phyloP scores from a whole-genome alignment of 2,113 vertebrate species.

The Aix galericulata region DNA sequence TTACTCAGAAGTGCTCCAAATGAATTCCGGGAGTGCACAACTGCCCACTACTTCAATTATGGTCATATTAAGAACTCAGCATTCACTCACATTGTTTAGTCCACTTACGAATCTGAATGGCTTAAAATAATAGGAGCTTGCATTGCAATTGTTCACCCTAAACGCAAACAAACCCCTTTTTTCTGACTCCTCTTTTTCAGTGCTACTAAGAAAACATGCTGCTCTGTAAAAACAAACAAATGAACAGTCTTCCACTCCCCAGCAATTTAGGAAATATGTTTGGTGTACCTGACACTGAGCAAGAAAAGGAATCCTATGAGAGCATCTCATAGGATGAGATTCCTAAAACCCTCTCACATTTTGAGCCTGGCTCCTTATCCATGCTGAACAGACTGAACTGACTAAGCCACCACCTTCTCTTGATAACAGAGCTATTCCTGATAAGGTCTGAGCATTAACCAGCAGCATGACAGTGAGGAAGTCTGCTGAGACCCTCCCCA shows the following conservation, averaged over 20 bases:
- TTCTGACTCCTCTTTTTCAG: background rate
- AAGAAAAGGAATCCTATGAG: background rate
- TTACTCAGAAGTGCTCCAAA: background rate
- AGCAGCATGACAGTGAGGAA: accelerated
- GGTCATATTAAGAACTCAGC: background rate
- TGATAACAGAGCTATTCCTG: background rate
- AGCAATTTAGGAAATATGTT: background rate
- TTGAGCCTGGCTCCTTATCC: background rate
- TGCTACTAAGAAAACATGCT: background rate
- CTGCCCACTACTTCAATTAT: background rate
- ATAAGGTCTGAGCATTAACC: background rate
- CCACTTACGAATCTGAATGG: background rate
- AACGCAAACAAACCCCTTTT: background rate
- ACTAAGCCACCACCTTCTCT: background rate
- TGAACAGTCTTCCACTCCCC: background rate
- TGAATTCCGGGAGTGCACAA: background rate
- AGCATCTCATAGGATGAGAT: background rate
- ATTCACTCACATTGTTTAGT: background rate
- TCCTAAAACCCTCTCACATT: background rate
- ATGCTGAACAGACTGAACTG: background rate
- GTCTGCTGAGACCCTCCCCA: background rate
- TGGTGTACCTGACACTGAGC: background rate
- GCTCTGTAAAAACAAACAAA: background rate
- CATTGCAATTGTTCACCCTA: background rate
- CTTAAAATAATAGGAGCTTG: background rate